These are phyloP conservation scores for Coecobrya sp. DNA, from an alignment of 2,888 invertebrate species.

Conservation along the genomic window DNA sequence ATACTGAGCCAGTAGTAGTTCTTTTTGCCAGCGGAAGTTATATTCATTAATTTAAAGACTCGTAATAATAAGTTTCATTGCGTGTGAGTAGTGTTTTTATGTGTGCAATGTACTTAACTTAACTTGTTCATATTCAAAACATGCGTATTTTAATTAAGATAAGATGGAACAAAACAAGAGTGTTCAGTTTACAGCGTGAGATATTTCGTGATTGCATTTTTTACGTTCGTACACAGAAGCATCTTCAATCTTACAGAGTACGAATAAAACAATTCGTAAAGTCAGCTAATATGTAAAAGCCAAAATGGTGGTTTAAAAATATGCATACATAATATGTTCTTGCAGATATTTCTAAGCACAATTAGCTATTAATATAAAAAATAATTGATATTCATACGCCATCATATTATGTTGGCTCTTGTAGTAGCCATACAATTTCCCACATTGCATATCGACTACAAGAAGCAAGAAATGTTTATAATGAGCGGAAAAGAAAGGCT, in stretches of 20 bases:
- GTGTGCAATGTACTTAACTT: not conserved
- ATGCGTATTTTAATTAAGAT: slow-evolving; percentile 31
- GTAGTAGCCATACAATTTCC: too few species aligned
- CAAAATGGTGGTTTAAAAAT: too few species aligned
- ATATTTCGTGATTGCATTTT: not conserved
- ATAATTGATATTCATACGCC: too few species aligned
- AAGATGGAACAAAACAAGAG: not conserved
- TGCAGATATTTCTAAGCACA: too few species aligned
- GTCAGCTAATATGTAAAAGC: too few species aligned
- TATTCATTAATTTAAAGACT: slow-evolving; percentile 3
- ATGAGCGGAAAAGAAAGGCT: not conserved
- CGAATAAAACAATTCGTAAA: not conserved
- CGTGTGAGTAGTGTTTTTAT: not conserved
- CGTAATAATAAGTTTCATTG: slow-evolving; percentile 4
- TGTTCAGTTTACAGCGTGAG: not conserved
- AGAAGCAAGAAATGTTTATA: not conserved
- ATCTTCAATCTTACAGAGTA: too few species aligned
- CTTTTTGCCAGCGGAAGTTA: slow-evolving; percentile 7
- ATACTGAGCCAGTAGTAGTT: not conserved
- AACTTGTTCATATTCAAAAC: not conserved
- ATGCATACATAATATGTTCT: too few species aligned
- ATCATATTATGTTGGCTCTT: too few species aligned
- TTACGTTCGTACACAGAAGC: too few species aligned
- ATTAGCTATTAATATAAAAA: too few species aligned
- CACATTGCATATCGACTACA: too few species aligned